Conservation (phyloP, 64 coral and sea anemone genomes). For the Actinia tenebrosa region DNA sequence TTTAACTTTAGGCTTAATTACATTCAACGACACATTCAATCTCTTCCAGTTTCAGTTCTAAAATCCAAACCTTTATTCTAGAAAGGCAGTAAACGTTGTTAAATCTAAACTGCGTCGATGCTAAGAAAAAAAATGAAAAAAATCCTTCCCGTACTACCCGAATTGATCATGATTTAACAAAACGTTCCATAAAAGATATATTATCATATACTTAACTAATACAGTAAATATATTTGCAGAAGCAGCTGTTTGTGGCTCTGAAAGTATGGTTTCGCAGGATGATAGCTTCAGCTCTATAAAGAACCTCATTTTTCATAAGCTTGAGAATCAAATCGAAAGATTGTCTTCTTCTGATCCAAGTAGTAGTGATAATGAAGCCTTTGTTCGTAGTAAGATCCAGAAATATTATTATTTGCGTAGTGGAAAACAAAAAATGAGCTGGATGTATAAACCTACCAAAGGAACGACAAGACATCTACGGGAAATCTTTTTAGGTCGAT, state of each 20-base stretch:
- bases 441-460: constrained; percentile 70
- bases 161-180: too few relatives aligned
- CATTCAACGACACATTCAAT: too few relatives aligned
- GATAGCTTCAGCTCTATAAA: not conserved
- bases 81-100: too few relatives aligned
- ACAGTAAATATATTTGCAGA: not conserved
- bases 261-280: not conserved
- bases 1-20: too few relatives aligned
- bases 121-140: too few relatives aligned
- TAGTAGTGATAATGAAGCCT: not conserved
- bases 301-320: not conserved
- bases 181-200: too few relatives aligned
- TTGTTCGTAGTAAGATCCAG: constrained; percentile 48
- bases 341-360: constrained; percentile 6
- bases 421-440: constrained; percentile 53
- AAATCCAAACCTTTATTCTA: too few relatives aligned
- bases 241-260: not conserved
- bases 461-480: constrained; percentile 71
- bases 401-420: constrained; percentile 61
- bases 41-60: too few relatives aligned
- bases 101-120: too few relatives aligned
- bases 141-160: too few relatives aligned
- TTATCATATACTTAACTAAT: too few relatives aligned
- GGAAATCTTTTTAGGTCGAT: constrained; percentile 83
- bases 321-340: not conserved